These are phyloP conservation scores for Sparidentex hasta DNA, from an alignment of 2,797 vertebrate species.

Conservation along the genomic window DNA sequence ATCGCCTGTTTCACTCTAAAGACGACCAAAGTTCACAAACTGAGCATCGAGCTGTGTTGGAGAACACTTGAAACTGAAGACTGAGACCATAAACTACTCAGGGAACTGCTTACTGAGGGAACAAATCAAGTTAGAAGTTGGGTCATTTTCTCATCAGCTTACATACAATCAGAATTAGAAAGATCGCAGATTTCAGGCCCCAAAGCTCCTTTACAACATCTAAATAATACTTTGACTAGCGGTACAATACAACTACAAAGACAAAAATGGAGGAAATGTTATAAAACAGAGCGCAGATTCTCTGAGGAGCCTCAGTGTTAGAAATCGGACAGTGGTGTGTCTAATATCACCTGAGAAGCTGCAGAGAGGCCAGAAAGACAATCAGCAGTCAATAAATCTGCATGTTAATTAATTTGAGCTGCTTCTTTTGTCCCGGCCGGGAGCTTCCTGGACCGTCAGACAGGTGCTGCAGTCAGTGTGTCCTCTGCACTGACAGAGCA, in stretches of 20 bases:
- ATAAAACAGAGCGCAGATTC: neutral
- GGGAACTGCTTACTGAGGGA: too few species aligned
- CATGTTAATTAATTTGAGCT: conserved; percentile 30
- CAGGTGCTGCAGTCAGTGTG: conserved; percentile 56
- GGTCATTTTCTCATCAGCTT: too few species aligned
- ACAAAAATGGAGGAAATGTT: neutral
- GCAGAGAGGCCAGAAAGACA: neutral
- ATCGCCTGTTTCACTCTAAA: too few species aligned
- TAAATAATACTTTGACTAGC: neutral
- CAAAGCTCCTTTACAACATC: neutral
- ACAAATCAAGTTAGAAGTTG: too few species aligned
- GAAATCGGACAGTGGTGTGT: neutral
- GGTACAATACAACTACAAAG: too few species aligned
- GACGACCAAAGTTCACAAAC: too few species aligned
- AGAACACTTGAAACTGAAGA: too few species aligned
- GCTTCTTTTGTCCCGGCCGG: conserved; percentile 7
- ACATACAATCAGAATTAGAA: too few species aligned
- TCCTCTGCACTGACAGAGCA: conserved; percentile 49
- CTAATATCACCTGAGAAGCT: neutral
- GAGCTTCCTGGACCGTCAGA: conserved; percentile 13
- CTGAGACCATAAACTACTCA: too few species aligned
- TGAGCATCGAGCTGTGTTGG: too few species aligned
- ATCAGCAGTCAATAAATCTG: conserved; percentile 19
- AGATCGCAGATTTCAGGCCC: too few species aligned
- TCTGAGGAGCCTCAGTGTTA: neutral